Evolutionary conservation across 37 sponge, comb jelly and placozoan species (phyloP).

Genomic region (Halichondria panicea): DNA sequence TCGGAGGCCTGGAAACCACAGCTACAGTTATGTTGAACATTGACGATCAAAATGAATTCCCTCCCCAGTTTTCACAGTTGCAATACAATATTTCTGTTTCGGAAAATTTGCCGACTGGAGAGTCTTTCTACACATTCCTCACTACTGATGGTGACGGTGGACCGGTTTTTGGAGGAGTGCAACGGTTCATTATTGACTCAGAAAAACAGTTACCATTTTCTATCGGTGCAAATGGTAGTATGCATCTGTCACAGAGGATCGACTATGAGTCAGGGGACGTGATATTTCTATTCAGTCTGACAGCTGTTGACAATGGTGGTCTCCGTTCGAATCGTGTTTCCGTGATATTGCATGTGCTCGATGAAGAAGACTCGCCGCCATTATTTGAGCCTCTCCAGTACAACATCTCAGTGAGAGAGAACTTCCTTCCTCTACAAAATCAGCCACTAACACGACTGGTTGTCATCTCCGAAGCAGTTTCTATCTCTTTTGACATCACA

Average conservation of each 20-base stretch:
- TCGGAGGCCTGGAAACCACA: conserved; percentile 9
- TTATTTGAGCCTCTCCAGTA: conserved; percentile 21
- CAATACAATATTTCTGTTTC: conserved; percentile 33
- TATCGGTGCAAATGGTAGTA: conserved; percentile 29
- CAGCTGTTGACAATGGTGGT: conserved; percentile 67
- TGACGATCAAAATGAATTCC: conserved; percentile 48
- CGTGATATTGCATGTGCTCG: conserved; percentile 25
- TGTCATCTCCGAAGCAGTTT: conserved; percentile 16
- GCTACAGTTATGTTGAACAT: conserved; percentile 3
- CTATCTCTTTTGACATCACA: background rate
- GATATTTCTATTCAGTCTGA: conserved; percentile 24
- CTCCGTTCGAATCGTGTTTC: conserved; percentile 14
- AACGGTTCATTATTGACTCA: too few relatives aligned
- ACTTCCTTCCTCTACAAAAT: conserved; percentile 12
- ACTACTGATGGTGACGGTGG: conserved; percentile 50
- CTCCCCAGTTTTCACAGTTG: conserved; percentile 25
- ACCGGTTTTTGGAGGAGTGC: conserved; percentile 30
- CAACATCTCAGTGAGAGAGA: conserved; percentile 36
- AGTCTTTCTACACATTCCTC: conserved; percentile 3
- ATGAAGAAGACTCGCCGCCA: conserved; percentile 45
- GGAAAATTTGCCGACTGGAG: conserved; percentile 23
- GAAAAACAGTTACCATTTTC: conserved; percentile 37
- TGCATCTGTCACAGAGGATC: conserved; percentile 32
- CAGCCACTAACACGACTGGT: conserved; percentile 18
- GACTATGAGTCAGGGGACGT: conserved; percentile 52